These are phyloP conservation scores for Meiosimyza platycephala DNA, from an alignment of 2,888 invertebrate genomes.

Conservation along the genomic window DNA sequence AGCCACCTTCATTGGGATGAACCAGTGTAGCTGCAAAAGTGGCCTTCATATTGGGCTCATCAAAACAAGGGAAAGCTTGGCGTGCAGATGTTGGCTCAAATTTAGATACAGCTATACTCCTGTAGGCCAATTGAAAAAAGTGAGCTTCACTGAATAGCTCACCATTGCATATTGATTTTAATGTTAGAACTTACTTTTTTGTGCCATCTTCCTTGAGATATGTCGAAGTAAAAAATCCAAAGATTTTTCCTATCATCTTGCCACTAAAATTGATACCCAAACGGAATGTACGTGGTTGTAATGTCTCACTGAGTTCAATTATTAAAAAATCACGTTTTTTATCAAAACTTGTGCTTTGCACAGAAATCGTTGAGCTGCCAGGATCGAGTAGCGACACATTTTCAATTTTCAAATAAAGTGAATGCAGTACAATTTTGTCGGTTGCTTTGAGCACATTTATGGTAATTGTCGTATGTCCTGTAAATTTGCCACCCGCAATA, in stretches of 20 bases:
- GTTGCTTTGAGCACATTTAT: conserved; percentile 68
- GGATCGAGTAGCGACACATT: conserved; percentile 48
- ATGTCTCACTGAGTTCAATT: conserved; percentile 51
- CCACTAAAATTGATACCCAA: conserved; percentile 71
- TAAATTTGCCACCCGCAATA: conserved; percentile 70
- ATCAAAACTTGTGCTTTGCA: conserved; percentile 50
- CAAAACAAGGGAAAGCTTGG: conserved; percentile 94
- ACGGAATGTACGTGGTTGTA: conserved; percentile 40
- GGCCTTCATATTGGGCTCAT: conserved; percentile 93
- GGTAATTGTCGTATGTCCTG: conserved; percentile 71
- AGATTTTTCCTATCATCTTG: conserved; percentile 75
- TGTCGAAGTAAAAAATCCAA: conserved; percentile 80
- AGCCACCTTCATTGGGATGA: conserved; percentile 74
- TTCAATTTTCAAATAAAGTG: conserved; percentile 70
- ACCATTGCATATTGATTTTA: neutral
- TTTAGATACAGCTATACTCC: conserved; percentile 88
- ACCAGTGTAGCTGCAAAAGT: conserved; percentile 82
- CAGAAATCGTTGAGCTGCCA: conserved; percentile 47
- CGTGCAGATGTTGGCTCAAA: conserved; percentile 96
- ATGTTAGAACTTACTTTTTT: conserved; percentile 44
- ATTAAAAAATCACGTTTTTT: conserved; percentile 56
- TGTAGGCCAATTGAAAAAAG: conserved; percentile 63
- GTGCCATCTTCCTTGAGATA: conserved; percentile 68
- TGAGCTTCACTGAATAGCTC: too few species aligned
- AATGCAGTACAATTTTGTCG: conserved; percentile 72